Evolutionary conservation across 2,888 invertebrate genomes (phyloP).

Genomic region (Molanna angustata): DNA sequence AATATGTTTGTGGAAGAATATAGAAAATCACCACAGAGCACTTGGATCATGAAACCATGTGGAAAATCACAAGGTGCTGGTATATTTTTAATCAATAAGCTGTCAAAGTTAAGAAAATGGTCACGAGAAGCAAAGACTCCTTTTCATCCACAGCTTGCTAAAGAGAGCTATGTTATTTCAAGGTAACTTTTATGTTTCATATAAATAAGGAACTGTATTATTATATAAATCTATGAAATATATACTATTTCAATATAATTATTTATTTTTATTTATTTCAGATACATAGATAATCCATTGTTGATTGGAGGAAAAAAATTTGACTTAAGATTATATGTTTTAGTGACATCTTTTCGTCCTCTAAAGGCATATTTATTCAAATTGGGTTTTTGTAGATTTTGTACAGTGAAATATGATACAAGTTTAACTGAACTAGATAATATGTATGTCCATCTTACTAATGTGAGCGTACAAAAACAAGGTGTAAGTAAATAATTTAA

Average conservation of each 20-base stretch:
- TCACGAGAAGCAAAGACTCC: conserved; percentile 83
- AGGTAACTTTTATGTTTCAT: conserved; percentile 46
- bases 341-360: conserved; percentile 91
- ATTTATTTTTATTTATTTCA: conserved; percentile 33
- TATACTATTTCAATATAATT: background rate
- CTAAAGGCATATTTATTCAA: conserved; percentile 90
- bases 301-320: conserved; percentile 96
- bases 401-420: conserved; percentile 92
- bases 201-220: background rate
- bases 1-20: conserved; percentile 97
- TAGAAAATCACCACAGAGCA: conserved; percentile 87
- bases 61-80: conserved; percentile 94
- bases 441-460: conserved; percentile 93
- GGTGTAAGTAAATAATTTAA: conserved; percentile 76
- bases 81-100: conserved; percentile 92
- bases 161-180: conserved; percentile 95
- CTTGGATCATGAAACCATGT: conserved; percentile 98
- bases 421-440: conserved; percentile 85
- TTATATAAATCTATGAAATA: background rate
- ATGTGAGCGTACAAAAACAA: conserved; percentile 97
- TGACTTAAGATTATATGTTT: conserved; percentile 86
- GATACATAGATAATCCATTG: conserved; percentile 91
- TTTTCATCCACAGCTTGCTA: conserved; percentile 79
- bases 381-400: conserved; percentile 93
- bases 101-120: conserved; percentile 90